These are phyloP conservation scores for Tarsius wallacei DNA, from an alignment of 2,797 vertebrate genomes.

Conservation along the genomic window DNA sequence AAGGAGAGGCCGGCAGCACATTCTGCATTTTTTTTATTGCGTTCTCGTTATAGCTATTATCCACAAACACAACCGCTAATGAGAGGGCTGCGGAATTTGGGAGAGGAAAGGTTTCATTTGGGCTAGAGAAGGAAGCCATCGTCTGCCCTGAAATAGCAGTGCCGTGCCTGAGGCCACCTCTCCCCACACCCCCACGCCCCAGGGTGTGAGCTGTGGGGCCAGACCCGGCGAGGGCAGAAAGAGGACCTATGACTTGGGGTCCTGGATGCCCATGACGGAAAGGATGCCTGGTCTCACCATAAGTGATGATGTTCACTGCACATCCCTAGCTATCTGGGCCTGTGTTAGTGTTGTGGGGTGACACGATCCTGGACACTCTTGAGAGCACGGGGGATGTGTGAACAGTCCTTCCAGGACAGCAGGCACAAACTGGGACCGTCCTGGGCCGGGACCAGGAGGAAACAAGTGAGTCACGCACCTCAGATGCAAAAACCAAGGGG, in stretches of 20 bases:
- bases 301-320: not conserved
- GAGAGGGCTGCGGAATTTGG: slow-evolving; percentile 91
- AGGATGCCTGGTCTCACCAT: not conserved
- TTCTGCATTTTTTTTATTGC: slow-evolving; percentile 92
- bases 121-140: slow-evolving; percentile 89
- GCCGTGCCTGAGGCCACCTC: slow-evolving; percentile 59
- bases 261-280: not conserved
- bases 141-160: slow-evolving; percentile 89
- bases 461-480: not conserved
- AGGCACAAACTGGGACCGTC: too few relatives aligned
- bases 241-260: not conserved
- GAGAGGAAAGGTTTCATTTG: slow-evolving; percentile 90
- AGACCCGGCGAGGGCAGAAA: fast-evolving
- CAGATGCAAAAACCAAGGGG: not conserved
- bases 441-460: fast-evolving
- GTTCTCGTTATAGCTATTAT: slow-evolving; percentile 93
- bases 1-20: slow-evolving; percentile 90
- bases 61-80: slow-evolving; percentile 94
- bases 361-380: not conserved
- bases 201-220: fast-evolving
- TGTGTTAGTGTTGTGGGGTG: fast-evolving
- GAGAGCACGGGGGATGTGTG: not conserved
- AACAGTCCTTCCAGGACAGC: not conserved
- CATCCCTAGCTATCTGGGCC: not conserved
- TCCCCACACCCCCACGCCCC: not conserved